Base-by-base conservation (phyloP, 2,888 invertebrate species). In the Abrostola triplasia region DNA sequence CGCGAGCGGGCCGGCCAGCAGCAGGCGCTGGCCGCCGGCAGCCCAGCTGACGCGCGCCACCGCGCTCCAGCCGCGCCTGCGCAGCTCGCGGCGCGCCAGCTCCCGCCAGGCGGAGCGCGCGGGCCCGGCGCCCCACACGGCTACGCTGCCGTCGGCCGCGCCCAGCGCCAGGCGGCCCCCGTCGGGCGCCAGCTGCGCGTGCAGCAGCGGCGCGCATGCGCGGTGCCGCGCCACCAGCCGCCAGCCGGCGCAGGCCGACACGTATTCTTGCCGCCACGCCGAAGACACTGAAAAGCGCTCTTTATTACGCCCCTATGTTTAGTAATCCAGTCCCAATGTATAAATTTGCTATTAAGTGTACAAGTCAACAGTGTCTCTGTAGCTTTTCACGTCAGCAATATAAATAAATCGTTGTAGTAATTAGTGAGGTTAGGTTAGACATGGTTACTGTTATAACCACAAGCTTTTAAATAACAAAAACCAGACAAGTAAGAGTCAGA, bases 1-100 rank as follows among this genome's bases (percentile, higher is more conserved):
- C 66, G 84, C 84, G 13, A 86, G 84, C 57, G 81, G 80, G n/a
- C 92, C 92, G 7, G 84, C 82, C 37, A 88, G 70, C 70, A 92
- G 84, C 73, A 92, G 85, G 4, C 87, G 85, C 11, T 61, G 66
- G n/a, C 87, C 85, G 11, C 62, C 67, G n/a, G 66, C 60, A 12
- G 69, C 77, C 84, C 85, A 87, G 48, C 64, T 61, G 38, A 62
- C 82, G 61, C 86, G 84, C 72, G 79, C 80, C 59, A 72, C 83
- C 44, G 64, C 50, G 24, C 70, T 57, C 88, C 89, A 87, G 59
- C 86, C 88, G 69, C 82, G 82, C 63, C 59, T 55, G 48, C 73
- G 75, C 70, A 83, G 41, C 61, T 66, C 50, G 11, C 57, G 13
- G 47, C 73, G 68, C 56, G 78, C 70, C 52, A 40, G 55, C 75